Base-by-base conservation (phyloP, 37 sponge, comb jelly and placozoan genomes). In the Chondrosia reniformis region DNA sequence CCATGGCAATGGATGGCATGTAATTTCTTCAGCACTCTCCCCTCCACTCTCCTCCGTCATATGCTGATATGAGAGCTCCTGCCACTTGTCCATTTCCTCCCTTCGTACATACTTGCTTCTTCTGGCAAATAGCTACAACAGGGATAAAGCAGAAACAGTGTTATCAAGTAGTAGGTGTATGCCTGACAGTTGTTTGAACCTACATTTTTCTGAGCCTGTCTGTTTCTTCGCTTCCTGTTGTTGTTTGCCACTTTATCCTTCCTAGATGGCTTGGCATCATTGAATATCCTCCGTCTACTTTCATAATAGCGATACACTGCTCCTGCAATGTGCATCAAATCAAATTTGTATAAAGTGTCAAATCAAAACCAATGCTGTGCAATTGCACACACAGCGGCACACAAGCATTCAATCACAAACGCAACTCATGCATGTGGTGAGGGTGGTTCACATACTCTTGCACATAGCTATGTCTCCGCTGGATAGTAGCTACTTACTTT, bases 251-350 rank as follows among this genome's bases (percentile, higher is more conserved):
- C 67, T 31, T 66, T 66, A 22, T 66, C 31, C 38, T 66, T 22
- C 30, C 67, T 10, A 30, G 22, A 30, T 66, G 67, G 67, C 67
- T 31, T 66, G 33, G 67, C 9, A 30, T 66, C 67, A 66, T 66
- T 66, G 67, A 66, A 66, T 5, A 66, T 66, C 38, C 67, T 66
- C 67, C 67, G 67, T 66, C 67, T 66, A 66, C 67, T 66, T 31
- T 66, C 67, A 66, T 66, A 66, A 31, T 66, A 66, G 7, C 40
- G 67, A 30, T 66, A 30, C 22, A 66, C 38, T 7, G 67, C 67
- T 30, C 67, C 67, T 66, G 30, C 9, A 66, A 59, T n/a, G n/a
- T n/a, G n/a, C n/a, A n/a, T n/a, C n/a, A n/a, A n/a, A n/a, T n/a
- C n/a, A n/a, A n/a, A n/a, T n/a, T n/a, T n/a, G n/a, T n/a, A n/a